phyloP scores from a whole-genome alignment of 2,113 vertebrate genomes.

The Macaca fascicularis region DNA sequence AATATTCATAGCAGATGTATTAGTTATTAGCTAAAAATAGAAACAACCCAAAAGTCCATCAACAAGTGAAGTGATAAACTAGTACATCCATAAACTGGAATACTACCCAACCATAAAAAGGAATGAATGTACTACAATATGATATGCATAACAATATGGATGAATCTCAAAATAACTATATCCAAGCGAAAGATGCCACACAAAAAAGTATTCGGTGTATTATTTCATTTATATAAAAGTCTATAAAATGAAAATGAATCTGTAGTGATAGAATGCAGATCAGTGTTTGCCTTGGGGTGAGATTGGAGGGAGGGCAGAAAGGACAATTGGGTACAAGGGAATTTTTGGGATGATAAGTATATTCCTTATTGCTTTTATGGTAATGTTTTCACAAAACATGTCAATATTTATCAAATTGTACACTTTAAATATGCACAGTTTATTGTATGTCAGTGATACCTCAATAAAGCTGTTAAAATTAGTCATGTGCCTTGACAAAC shows the following conservation, averaged over 20 bases:
- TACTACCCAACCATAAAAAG: neutral
- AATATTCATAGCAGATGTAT: neutral
- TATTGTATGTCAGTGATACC: neutral
- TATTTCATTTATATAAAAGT: constrained; percentile 24
- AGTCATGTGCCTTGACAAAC: neutral
- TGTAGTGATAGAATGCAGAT: constrained; percentile 10
- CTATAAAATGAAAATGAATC: constrained; percentile 19
- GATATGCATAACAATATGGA: neutral
- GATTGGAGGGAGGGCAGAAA: neutral
- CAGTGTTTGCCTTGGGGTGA: neutral
- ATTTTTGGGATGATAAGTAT: neutral
- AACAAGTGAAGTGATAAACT: neutral
- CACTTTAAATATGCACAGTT: neutral
- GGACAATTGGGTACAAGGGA: neutral
- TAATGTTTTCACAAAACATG: neutral
- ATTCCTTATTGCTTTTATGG: neutral
- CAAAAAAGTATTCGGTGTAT: neutral
- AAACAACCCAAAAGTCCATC: neutral
- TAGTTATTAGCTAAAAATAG: neutral
- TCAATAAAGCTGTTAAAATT: neutral
- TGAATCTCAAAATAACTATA: neutral
- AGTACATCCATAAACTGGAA: neutral
- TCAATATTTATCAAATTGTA: neutral
- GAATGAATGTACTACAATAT: neutral
- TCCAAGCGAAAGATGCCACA: neutral